Evolutionary conservation across 2,113 vertebrate genomes (phyloP).

Genomic region (Pelodiscus sinensis): DNA sequence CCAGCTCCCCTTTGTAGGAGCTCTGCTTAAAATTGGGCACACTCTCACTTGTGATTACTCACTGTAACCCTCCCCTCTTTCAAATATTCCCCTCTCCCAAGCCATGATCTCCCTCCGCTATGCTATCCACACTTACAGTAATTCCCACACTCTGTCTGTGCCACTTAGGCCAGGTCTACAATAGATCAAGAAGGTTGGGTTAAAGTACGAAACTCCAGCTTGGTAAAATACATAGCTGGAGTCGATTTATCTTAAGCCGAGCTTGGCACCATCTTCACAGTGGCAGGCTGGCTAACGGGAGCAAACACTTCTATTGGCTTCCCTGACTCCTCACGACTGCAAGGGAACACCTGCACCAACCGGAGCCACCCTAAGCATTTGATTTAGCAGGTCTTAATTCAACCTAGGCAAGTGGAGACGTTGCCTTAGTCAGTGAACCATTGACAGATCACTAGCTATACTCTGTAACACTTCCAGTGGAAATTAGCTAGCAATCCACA

Average conservation of each 20-base stretch:
- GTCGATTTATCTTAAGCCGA: too few relatives aligned
- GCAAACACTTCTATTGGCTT: too few relatives aligned
- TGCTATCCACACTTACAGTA: not conserved
- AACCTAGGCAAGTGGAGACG: too few relatives aligned
- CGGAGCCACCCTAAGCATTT: too few relatives aligned
- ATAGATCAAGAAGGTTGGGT: too few relatives aligned
- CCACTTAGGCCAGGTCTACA: not conserved
- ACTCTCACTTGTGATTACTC: not conserved
- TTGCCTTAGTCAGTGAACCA: not conserved
- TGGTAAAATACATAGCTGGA: too few relatives aligned
- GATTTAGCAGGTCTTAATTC: too few relatives aligned
- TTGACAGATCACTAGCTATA: fast-evolving
- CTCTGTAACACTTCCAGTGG: not conserved
- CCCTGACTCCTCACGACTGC: too few relatives aligned
- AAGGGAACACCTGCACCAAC: too few relatives aligned
- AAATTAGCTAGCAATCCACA: fast-evolving
- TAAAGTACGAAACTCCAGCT: too few relatives aligned
- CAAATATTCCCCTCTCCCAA: not conserved
- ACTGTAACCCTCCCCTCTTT: not conserved
- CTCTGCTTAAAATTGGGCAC: not conserved
- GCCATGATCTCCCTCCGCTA: not conserved
- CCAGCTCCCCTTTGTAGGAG: not conserved
- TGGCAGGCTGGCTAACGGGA: too few relatives aligned
- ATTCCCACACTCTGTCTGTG: not conserved
- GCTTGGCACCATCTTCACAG: too few relatives aligned